Conservation (phyloP, 2,888 invertebrate species). For the Spilosoma lubricipeda region DNA sequence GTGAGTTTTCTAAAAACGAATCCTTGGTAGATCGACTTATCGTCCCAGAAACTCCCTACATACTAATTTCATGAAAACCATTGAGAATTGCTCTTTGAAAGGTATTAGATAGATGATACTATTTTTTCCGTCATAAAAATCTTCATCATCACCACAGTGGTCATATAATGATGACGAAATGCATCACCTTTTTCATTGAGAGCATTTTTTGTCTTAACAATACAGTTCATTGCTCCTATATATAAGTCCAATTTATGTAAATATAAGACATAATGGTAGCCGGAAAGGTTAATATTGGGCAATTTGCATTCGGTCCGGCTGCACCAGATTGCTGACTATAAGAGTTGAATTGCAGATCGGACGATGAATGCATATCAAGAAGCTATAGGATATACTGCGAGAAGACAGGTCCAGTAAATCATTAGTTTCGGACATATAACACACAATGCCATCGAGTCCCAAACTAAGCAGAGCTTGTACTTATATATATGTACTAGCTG, state of each 20-base stretch:
- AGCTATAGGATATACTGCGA: neutral
- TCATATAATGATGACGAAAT: neutral
- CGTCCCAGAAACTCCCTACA: too few species aligned
- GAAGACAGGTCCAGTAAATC: neutral
- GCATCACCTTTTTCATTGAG: neutral
- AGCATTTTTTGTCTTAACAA: slow-evolving; percentile 8
- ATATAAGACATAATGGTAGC: slow-evolving; percentile 6
- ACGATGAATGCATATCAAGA: slow-evolving; percentile 38
- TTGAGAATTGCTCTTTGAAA: too few species aligned
- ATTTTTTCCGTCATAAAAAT: neutral
- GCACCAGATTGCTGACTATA: slow-evolving; percentile 19
- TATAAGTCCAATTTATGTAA: slow-evolving; percentile 5
- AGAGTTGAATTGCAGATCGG: slow-evolving; percentile 17
- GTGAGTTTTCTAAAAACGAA: too few species aligned
- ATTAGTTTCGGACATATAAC: neutral
- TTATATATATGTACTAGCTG: too few species aligned
- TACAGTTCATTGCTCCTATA: slow-evolving; percentile 19
- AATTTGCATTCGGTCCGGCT: slow-evolving; percentile 39
- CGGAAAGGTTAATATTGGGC: slow-evolving; percentile 21
- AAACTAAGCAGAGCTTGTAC: too few species aligned
- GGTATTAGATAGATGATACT: too few species aligned
- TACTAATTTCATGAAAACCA: too few species aligned
- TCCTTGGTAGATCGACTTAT: too few species aligned
- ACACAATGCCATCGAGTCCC: too few species aligned
- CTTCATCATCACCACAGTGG: neutral